Conservation (phyloP, 2,113 vertebrate genomes). For the Paracanthobrama guichenoti region DNA sequence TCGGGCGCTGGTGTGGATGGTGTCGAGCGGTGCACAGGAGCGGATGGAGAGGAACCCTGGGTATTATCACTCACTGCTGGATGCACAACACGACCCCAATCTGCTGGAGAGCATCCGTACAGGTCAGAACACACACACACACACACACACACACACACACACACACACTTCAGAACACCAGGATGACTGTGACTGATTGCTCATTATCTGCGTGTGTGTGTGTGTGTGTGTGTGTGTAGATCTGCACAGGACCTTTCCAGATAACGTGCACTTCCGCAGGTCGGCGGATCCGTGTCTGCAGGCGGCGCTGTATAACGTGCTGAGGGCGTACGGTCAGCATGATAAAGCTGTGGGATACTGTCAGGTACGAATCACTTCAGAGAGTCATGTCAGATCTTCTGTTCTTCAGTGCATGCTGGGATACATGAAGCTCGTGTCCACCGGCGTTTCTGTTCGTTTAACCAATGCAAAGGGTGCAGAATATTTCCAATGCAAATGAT, state of each 20-base stretch:
- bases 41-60: slow-evolving; percentile 84
- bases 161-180: no score
- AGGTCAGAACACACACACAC: slow-evolving; percentile 70
- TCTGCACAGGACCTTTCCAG: slow-evolving; percentile 95
- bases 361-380: slow-evolving; percentile 77
- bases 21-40: slow-evolving; percentile 87
- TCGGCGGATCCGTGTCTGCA: slow-evolving; percentile 84
- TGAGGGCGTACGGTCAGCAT: slow-evolving; percentile 91
- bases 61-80: slow-evolving; percentile 86
- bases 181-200: no score
- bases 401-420: not conserved
- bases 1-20: slow-evolving; percentile 89
- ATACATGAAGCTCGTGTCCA: not conserved
- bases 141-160: not conserved
- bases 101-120: slow-evolving; percentile 86
- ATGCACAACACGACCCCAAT: slow-evolving; percentile 76
- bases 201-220: not conserved
- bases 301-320: slow-evolving; percentile 82
- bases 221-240: slow-evolving; percentile 71
- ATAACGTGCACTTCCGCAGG: slow-evolving; percentile 88
- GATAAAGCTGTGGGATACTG: slow-evolving; percentile 90
- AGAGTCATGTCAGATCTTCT: no score
- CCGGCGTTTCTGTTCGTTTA: not conserved
- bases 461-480: not conserved
- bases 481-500: slow-evolving; percentile 53